Base-by-base conservation (phyloP, 2,888 invertebrate species). In the Heteromurus nitidus region DNA sequence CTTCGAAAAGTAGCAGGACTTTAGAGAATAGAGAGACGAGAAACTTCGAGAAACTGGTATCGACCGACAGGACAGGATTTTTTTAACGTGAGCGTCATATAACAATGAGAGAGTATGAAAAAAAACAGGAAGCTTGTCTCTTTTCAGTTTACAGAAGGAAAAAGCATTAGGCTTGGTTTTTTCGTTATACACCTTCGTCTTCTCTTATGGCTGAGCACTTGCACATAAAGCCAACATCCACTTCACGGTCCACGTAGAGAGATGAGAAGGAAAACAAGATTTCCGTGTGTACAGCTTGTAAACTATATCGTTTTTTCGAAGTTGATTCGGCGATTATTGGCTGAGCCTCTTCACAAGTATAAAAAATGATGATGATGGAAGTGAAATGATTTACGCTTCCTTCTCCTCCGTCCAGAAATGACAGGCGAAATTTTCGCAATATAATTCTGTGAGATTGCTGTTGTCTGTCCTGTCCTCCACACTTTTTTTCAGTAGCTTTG, bases 111-210 rank as follows among this genome's bases (percentile, higher is more conserved):
- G n/a, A n/a, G n/a, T n/a, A n/a, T 3, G n/a, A 7, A 58, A 58
- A 70, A 70, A 70, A 70, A 58, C 70, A 70, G 70, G 70, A 70
- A 70, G 70, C 70, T 42, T 69, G 36, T 30, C 55, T 31, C 36
- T 30, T 26, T n/a, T n/a, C 22, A 28, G 24, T 44, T 67, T 67
- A 47, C 2, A 44, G n/a, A n/a, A n/a, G n/a, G n/a, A 67, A 24
- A 44, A 30, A 22, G 28, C 13, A 70, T 70, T 70, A 55, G 70
- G 26, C 30, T 70, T 70, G 70, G 70, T 70, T 70, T 70, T 36
- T 58, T 70, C 69, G 58, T 58, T 58, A 16, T 30, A 58, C 24
- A 42, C 70, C 36, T n/a, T 30, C 20, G 47, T 28, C 31, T 47
- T 67, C 67, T 36, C 64, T 67, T 67, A 47, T 67, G 44, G 24